Percentiles rank a stretch among this genome's conserved stretches.
Evolutionary conservation across 2,888 invertebrate genomes (phyloP).

Genomic region (Plagodis pulveraria): DNA sequence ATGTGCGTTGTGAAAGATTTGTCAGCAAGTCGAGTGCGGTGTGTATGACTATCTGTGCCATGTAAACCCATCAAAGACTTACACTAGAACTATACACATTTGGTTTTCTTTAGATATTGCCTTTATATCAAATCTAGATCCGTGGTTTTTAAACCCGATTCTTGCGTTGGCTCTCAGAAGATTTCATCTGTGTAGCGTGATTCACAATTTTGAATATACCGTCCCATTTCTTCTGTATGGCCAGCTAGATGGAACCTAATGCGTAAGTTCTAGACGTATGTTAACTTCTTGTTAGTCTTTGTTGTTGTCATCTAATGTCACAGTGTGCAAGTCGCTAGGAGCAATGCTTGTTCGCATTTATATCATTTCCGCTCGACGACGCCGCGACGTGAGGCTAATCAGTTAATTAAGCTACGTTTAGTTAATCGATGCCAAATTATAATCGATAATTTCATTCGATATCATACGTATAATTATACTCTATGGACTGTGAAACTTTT

Average conservation of each 20-base stretch:
- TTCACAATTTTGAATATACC: too few relatives aligned
- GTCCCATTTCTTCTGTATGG: too few relatives aligned
- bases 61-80: constrained; percentile 24
- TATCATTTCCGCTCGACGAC: constrained; percentile 48
- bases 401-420: constrained; percentile 67
- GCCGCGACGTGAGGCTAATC: constrained; percentile 57
- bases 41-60: constrained; percentile 45
- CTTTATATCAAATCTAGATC: too few relatives aligned
- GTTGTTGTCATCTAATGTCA: constrained; percentile 13
- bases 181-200: too few relatives aligned
- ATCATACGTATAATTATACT: constrained; percentile 22
- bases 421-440: constrained; percentile 80
- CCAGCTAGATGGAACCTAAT: background rate
- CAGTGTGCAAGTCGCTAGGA: constrained; percentile 44
- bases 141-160: too few relatives aligned
- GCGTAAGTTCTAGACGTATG: background rate
- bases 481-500: constrained; percentile 16
- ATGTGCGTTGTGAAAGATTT: constrained; percentile 16
- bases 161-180: too few relatives aligned
- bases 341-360: constrained; percentile 75
- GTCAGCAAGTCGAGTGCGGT: constrained; percentile 31
- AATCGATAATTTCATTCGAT: constrained; percentile 48
- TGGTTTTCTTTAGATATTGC: too few relatives aligned
- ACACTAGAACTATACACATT: too few relatives aligned
- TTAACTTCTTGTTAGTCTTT: constrained; percentile 1